These are phyloP conservation scores for Pinctada fucata DNA, from an alignment of 2,888 invertebrate genomes.

Conservation along the genomic window DNA sequence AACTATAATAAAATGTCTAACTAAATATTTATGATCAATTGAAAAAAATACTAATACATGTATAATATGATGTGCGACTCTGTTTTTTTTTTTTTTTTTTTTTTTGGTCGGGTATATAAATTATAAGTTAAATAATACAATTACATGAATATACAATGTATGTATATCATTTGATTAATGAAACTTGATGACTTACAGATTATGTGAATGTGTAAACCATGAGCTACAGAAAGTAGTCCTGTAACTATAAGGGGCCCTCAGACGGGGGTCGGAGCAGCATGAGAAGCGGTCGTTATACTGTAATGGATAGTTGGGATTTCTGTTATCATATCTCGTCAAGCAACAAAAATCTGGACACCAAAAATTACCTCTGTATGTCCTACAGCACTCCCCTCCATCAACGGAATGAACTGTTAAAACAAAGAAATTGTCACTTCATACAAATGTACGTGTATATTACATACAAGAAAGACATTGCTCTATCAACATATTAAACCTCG, in stretches of 20 bases:
- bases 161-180: no score
- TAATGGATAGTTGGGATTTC: neutral
- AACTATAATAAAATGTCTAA: no score
- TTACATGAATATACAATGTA: no score
- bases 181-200: slow-evolving; percentile 12
- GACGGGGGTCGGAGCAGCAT: slow-evolving; percentile 16
- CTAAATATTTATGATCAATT: no score
- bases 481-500: no score
- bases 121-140: no score
- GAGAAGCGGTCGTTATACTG: neutral
- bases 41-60: no score
- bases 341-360: neutral
- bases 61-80: no score
- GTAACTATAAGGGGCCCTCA: neutral
- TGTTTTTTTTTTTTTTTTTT: no score
- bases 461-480: no score
- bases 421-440: neutral
- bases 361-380: neutral
- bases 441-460: no score
- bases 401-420: neutral
- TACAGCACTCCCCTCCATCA: slow-evolving; percentile 26
- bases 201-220: slow-evolving; percentile 19
- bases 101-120: no score
- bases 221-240: slow-evolving; percentile 16
- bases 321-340: neutral